Percentiles rank a stretch among this genome's conserved stretches.
Conservation (phyloP, 1,140 invertebrate genomes). For the Lepeophtheirus salmonis region DNA sequence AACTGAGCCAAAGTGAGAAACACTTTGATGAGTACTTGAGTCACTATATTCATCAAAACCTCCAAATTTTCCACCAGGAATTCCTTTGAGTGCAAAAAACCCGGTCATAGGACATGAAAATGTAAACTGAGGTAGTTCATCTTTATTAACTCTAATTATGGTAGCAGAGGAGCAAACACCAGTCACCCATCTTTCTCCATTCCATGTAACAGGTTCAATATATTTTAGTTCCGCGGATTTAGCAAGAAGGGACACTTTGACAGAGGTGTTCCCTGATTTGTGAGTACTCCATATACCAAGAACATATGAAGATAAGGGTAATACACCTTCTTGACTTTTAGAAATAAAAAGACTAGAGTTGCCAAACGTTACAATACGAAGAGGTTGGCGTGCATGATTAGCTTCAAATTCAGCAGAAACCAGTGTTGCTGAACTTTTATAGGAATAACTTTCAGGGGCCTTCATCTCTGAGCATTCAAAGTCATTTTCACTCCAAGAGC, state of each 20-base stretch:
- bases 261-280: neutral
- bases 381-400: neutral
- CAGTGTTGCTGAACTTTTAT: slow-evolving; percentile 1
- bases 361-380: neutral
- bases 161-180: neutral
- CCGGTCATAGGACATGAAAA: neutral
- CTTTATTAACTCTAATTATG: neutral
- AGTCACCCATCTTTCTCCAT: neutral
- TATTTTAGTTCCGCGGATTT: neutral
- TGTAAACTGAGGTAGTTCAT: neutral
- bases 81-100: neutral
- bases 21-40: neutral
- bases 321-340: neutral
- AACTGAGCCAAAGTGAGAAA: slow-evolving; percentile 1
- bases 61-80: neutral
- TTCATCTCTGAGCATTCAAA: neutral
- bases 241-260: neutral
- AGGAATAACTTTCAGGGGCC: neutral
- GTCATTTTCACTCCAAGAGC: neutral
- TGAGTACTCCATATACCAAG: neutral
- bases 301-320: neutral
- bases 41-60: neutral
- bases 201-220: neutral
- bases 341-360: slow-evolving; percentile 6
- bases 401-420: neutral